Conservation (phyloP, 2,888 invertebrate species). For the Oxyteleia sp. region DNA sequence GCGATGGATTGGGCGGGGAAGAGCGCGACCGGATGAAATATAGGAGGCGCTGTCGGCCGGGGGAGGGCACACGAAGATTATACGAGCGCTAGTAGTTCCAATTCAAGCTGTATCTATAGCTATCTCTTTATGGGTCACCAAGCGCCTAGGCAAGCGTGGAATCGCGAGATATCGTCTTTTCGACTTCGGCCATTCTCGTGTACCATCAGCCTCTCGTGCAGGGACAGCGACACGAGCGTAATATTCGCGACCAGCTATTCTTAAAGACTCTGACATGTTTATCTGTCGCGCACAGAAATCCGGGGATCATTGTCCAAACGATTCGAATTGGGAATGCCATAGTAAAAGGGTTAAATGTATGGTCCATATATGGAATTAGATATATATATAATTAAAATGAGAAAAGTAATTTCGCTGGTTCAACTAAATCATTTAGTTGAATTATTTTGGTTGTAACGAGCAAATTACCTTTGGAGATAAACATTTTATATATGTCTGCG, state of each 20-base stretch:
- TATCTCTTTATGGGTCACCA: slow-evolving; percentile 75
- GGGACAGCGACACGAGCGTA: slow-evolving; percentile 53
- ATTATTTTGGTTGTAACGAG: no score
- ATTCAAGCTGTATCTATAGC: slow-evolving; percentile 73
- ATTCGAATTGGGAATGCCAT: neutral
- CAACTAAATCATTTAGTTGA: no score
- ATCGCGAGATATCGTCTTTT: slow-evolving; percentile 74
- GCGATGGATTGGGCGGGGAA: slow-evolving; percentile 58
- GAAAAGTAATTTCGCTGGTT: no score
- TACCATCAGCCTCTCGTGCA: slow-evolving; percentile 50
- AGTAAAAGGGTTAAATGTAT: no score
- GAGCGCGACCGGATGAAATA: slow-evolving; percentile 44
- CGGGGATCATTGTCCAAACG: neutral
- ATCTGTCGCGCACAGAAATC: slow-evolving; percentile 20
- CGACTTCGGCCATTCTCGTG: slow-evolving; percentile 65
- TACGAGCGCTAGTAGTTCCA: slow-evolving; percentile 72
- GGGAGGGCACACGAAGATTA: slow-evolving; percentile 64
- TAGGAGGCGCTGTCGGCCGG: slow-evolving; percentile 31
- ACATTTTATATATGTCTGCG: no score
- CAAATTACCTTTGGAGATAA: no score
- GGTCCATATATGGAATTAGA: no score
- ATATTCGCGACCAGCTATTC: slow-evolving; percentile 62
- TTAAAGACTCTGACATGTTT: slow-evolving; percentile 37
- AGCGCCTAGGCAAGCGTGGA: slow-evolving; percentile 74
- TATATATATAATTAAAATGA: no score